These are phyloP conservation scores for human DNA, from an alignment of 2,113 vertebrate genomes.

Conservation along the genomic window GRCh38 chr7:91219501-91220000, in stretches of 20 bases:
- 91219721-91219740: neutral
- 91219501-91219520: conserved; percentile 7
- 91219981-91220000: neutral
- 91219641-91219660: neutral
- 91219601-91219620: neutral
- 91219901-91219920: neutral
- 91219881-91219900: neutral
- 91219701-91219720: neutral
- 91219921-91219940: neutral
- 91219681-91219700: neutral
- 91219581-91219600: neutral
- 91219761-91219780: too few species aligned
- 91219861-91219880: neutral
- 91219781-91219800: neutral
- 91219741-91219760: neutral
- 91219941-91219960: neutral
- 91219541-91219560: neutral
- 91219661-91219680: neutral
- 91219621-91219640: neutral
- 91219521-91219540: neutral
- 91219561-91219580: neutral
- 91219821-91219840: neutral
- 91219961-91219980: neutral
- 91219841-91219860: neutral
- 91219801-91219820: neutral